phyloP scores from a whole-genome alignment of 2,797 vertebrate species.

The Chromis chromis region DNA sequence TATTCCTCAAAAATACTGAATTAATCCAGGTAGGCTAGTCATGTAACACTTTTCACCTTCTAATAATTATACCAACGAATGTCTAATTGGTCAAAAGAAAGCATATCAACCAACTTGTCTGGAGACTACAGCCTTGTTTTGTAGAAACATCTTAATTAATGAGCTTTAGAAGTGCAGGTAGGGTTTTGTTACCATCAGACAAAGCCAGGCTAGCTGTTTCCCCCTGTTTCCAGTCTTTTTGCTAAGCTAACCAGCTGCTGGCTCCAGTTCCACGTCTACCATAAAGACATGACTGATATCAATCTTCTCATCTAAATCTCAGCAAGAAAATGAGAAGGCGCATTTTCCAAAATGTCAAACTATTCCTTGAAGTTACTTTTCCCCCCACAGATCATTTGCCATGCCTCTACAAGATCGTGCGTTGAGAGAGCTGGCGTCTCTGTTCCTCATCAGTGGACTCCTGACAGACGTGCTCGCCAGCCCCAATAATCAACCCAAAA shows the following conservation, averaged over 20 bases:
- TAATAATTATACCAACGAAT: too few species aligned
- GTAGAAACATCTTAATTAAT: too few species aligned
- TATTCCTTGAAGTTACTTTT: slow-evolving; percentile 32
- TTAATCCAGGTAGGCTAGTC: too few species aligned
- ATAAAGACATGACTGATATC: background rate
- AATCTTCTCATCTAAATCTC: background rate
- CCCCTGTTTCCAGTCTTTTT: background rate
- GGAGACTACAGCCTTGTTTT: too few species aligned
- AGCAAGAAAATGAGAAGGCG: slow-evolving; percentile 18
- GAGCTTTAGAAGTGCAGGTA: too few species aligned
- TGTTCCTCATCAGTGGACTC: slow-evolving; percentile 71
- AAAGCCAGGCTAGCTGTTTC: background rate
- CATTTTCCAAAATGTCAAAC: slow-evolving; percentile 29
- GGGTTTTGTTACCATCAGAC: background rate
- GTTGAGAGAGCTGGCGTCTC: slow-evolving; percentile 50
- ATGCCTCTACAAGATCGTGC: slow-evolving; percentile 45
- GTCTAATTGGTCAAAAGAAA: too few species aligned
- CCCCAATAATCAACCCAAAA: slow-evolving; percentile 66
- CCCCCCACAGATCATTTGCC: slow-evolving; percentile 29
- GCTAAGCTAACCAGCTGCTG: slow-evolving; percentile 8
- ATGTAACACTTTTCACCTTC: too few species aligned
- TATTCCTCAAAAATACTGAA: too few species aligned
- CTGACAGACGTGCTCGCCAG: slow-evolving; percentile 70
- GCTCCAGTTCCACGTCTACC: background rate
- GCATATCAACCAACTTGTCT: too few species aligned